phyloP scores from a whole-genome alignment of 2,113 vertebrate species.

The Tyto alba region DNA sequence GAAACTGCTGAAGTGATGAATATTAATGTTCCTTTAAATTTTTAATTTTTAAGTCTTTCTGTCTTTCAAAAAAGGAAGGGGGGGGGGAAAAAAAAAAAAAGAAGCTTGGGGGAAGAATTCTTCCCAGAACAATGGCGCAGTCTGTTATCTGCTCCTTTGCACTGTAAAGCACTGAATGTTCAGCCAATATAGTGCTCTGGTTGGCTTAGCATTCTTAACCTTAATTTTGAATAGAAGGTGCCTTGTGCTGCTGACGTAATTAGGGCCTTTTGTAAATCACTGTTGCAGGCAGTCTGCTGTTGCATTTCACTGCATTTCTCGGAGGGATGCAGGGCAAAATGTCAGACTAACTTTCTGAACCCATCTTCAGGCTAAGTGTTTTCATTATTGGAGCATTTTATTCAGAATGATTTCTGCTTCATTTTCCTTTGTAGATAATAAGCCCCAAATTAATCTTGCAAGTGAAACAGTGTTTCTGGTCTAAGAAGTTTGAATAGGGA shows the following conservation, averaged over 20 bases:
- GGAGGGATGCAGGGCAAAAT: background rate
- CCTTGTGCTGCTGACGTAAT: constrained; percentile 43
- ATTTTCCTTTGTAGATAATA: background rate
- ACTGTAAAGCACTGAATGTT: constrained; percentile 27
- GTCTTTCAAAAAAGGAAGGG: background rate
- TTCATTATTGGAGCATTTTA: background rate
- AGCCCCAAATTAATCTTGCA: background rate
- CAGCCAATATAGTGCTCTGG: constrained; percentile 16
- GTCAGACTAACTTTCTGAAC: constrained; percentile 45
- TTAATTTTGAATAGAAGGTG: constrained; percentile 50
- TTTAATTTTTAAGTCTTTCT: constrained; percentile 53
- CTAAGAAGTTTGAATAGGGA: background rate
- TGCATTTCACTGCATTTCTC: constrained; percentile 53
- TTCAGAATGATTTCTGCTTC: background rate
- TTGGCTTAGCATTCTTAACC: constrained; percentile 42
- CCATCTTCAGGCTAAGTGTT: background rate
- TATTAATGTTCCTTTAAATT: constrained; percentile 52
- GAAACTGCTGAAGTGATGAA: constrained; percentile 33
- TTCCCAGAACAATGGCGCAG: constrained; percentile 10
- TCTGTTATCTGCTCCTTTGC: constrained; percentile 47
- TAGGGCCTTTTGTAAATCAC: constrained; percentile 37
- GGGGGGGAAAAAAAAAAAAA: background rate
- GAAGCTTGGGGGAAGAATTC: constrained; percentile 43
- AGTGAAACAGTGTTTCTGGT: background rate
- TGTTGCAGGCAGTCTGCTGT: constrained; percentile 46